Conservation (phyloP, 92 coral and sea anemone genomes). For the Zoanthus sansibaricus region DNA sequence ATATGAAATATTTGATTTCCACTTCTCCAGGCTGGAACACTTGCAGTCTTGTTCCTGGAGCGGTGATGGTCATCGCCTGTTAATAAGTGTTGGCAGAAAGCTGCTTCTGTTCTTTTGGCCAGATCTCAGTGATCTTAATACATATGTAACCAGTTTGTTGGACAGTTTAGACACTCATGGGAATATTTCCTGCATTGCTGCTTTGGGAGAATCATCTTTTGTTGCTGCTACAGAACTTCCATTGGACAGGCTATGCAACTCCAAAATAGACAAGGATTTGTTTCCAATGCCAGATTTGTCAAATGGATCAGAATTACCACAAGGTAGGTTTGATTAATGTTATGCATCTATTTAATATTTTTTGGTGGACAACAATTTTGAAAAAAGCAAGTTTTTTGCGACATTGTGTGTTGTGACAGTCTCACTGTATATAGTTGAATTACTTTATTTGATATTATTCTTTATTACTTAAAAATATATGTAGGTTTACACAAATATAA, state of each 20-base stretch:
- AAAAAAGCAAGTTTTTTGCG: neutral
- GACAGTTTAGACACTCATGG: slow-evolving; percentile 36
- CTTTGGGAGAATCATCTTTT: slow-evolving; percentile 14
- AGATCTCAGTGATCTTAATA: slow-evolving; percentile 9
- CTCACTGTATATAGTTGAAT: no score
- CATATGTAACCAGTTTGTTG: neutral
- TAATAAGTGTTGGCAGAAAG: slow-evolving; percentile 28
- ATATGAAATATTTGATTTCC: neutral
- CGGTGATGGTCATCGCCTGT: slow-evolving; percentile 11
- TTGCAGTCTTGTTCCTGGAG: slow-evolving; percentile 32
- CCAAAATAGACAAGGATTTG: slow-evolving; percentile 9
- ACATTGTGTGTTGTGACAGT: neutral
- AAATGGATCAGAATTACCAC: neutral
- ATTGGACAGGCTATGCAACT: slow-evolving; percentile 17
- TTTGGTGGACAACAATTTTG: neutral
- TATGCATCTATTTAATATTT: neutral
- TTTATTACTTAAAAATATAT: no score
- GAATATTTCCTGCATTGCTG: slow-evolving; percentile 14
- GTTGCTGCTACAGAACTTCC: slow-evolving; percentile 20
- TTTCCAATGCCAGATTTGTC: slow-evolving; percentile 8
- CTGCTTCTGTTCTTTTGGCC: slow-evolving; percentile 23
- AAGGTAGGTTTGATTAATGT: slow-evolving; percentile 6
- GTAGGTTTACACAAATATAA: no score
- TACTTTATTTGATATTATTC: no score
- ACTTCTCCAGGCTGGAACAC: neutral